Evolutionary conservation across 2,113 vertebrate genomes (phyloP).

Genomic region (Bettongia penicillata): DNA sequence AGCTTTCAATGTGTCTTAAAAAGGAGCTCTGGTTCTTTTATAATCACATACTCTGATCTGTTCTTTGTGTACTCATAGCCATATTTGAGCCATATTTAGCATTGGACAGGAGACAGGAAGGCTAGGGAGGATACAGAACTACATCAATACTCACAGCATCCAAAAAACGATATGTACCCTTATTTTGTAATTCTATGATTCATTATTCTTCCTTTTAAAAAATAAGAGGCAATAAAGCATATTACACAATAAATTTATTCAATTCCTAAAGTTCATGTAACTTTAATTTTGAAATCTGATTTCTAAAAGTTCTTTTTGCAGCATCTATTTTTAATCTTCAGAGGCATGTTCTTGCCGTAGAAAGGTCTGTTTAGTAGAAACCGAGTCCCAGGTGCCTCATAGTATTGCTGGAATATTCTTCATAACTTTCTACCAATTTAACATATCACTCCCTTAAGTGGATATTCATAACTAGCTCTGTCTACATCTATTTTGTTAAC

Average conservation of each 20-base stretch:
- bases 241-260: not conserved
- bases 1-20: not conserved
- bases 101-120: not conserved
- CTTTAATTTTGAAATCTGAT: not conserved
- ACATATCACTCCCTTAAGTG: not conserved
- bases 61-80: not conserved
- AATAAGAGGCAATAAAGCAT: not conserved
- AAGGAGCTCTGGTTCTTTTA: not conserved
- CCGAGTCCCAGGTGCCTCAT: not conserved
- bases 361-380: not conserved
- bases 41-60: not conserved
- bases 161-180: not conserved
- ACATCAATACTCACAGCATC: not conserved
- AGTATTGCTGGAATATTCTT: constrained; percentile 1
- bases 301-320: constrained; percentile 19
- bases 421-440: not conserved
- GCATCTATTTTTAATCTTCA: not conserved
- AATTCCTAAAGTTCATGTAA: not conserved
- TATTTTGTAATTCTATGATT: not conserved
- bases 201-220: not conserved
- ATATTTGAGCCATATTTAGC: not conserved
- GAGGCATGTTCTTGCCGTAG: constrained; percentile 7
- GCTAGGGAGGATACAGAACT: not conserved
- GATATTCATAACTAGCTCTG: constrained; percentile 13
- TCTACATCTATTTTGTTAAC: constrained; percentile 33